Evolutionary conservation across 2,113 vertebrate species (phyloP).

Genomic region (Anser brachyrhynchus): DNA sequence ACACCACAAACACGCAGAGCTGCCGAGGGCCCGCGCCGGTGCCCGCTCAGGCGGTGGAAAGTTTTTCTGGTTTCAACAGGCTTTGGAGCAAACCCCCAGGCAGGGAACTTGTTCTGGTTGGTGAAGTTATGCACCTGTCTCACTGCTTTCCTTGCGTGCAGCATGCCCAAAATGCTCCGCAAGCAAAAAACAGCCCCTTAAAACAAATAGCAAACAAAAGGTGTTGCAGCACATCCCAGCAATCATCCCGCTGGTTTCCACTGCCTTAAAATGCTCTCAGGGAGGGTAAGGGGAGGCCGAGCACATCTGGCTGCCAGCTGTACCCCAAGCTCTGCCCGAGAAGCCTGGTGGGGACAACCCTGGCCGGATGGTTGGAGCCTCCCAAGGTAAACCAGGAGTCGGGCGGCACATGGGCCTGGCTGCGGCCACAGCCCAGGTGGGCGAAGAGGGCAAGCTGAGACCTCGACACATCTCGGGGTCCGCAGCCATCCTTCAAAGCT

Average conservation of each 20-base stretch:
- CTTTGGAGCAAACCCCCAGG: conserved; percentile 16
- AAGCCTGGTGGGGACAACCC: background rate
- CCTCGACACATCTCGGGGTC: rapidly evolving
- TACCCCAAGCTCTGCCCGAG: background rate
- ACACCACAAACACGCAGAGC: background rate
- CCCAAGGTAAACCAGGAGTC: background rate
- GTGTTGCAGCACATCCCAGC: background rate
- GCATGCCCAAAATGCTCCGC: background rate
- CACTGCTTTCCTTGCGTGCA: background rate
- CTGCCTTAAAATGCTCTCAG: background rate
- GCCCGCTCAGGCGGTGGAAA: background rate
- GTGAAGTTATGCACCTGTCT: background rate
- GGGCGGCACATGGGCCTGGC: no score
- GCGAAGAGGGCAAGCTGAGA: rapidly evolving
- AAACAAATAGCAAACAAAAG: background rate
- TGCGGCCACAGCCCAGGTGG: no score
- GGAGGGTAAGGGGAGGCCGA: background rate
- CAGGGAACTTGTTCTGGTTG: background rate
- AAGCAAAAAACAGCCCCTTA: background rate
- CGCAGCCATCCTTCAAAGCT: background rate
- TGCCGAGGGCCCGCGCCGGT: rapidly evolving
- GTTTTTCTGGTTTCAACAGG: conserved; percentile 14
- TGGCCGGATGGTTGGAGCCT: background rate
- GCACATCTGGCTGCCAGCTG: background rate
- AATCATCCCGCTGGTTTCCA: background rate